These are phyloP conservation scores for Epirrhoe alternata DNA, from an alignment of 2,888 invertebrate species.

Conservation along the genomic window DNA sequence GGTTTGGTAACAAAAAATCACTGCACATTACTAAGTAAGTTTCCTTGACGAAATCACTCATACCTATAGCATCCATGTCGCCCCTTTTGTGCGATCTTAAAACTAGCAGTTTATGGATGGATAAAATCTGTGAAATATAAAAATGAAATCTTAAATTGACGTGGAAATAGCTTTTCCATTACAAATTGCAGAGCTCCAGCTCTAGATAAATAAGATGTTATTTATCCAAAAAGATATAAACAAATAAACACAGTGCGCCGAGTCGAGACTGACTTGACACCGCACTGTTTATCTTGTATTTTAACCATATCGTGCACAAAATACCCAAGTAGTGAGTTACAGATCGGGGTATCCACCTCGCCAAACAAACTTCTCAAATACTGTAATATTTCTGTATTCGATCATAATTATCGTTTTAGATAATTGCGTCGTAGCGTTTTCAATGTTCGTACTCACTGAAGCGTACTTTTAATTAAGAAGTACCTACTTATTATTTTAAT, in stretches of 20 bases:
- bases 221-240: slow-evolving; percentile 70
- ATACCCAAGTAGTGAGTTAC: slow-evolving; percentile 23
- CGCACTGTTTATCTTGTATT: slow-evolving; percentile 70
- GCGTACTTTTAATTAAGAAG: no score
- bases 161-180: slow-evolving; percentile 24
- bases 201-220: slow-evolving; percentile 66
- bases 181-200: slow-evolving; percentile 29
- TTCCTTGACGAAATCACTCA: no score
- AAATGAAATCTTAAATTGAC: slow-evolving; percentile 12
- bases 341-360: slow-evolving; percentile 14
- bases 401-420: no score
- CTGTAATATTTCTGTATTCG: neutral
- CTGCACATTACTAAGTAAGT: no score
- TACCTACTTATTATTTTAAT: no score
- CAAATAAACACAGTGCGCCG: slow-evolving; percentile 62
- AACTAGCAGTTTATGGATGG: neutral
- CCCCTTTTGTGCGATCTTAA: neutral
- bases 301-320: slow-evolving; percentile 50
- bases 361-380: slow-evolving; percentile 15
- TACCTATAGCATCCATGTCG: no score
- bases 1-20: no score
- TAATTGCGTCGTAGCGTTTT: no score
- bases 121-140: slow-evolving; percentile 16
- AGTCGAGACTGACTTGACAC: slow-evolving; percentile 68
- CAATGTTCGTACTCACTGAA: no score